Evolutionary conservation across 2,113 vertebrate genomes (phyloP).

Genomic region (Aldabrachelys gigantea): DNA sequence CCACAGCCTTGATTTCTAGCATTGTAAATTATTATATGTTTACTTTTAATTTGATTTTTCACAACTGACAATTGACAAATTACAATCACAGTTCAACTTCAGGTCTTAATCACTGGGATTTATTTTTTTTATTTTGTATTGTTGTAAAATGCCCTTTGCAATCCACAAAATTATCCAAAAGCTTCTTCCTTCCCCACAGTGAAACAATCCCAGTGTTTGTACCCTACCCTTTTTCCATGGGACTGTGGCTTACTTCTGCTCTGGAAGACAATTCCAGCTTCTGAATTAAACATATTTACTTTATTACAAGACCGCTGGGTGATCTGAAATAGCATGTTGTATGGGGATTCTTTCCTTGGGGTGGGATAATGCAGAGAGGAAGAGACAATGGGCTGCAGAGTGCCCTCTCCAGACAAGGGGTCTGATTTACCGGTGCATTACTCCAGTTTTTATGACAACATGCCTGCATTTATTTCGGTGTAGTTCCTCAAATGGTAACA

Average conservation of each 20-base stretch:
- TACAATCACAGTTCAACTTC: background rate
- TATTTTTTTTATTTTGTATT: background rate
- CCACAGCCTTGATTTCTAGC: background rate
- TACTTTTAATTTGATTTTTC: slow-evolving; percentile 23
- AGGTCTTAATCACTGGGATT: background rate
- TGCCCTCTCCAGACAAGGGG: background rate
- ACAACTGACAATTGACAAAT: background rate
- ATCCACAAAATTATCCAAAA: background rate
- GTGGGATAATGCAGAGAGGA: background rate
- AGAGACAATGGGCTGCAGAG: background rate
- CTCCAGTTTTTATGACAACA: background rate
- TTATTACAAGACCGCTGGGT: background rate
- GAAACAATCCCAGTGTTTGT: background rate
- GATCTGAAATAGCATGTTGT: background rate
- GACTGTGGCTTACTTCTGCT: background rate
- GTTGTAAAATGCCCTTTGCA: background rate
- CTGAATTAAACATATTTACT: background rate
- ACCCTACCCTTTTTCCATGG: background rate
- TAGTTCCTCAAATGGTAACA: background rate
- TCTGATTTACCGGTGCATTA: background rate
- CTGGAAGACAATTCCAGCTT: background rate
- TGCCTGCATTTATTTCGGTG: background rate
- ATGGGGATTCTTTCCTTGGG: background rate
- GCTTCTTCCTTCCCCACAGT: background rate
- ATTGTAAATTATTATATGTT: background rate